These are phyloP conservation scores for Cantharis rustica DNA, from an alignment of 2,888 invertebrate genomes.

Conservation along the genomic window DNA sequence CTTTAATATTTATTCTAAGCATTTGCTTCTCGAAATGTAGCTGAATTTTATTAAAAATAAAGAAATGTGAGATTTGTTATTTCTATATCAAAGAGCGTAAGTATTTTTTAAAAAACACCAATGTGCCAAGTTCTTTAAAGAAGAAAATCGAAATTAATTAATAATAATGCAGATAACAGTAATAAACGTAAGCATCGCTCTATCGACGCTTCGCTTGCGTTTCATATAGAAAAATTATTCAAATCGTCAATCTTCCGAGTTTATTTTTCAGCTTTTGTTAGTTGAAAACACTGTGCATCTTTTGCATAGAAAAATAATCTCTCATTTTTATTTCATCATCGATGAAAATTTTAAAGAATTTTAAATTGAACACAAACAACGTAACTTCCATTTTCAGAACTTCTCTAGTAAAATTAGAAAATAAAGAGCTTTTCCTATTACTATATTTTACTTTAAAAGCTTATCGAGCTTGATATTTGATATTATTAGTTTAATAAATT, in stretches of 20 bases:
- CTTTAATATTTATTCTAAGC: constrained; percentile 6
- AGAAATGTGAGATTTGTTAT: neutral
- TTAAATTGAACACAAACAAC: neutral
- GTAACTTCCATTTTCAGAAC: neutral
- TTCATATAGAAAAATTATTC: neutral
- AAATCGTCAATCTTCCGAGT: neutral
- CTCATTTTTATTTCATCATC: neutral
- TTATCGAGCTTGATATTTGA: neutral
- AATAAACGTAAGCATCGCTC: neutral
- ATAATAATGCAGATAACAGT: no score
- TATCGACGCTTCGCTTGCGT: neutral
- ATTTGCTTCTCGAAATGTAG: neutral
- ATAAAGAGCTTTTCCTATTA: neutral
- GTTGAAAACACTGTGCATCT: neutral
- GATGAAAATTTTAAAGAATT: constrained; percentile 7
- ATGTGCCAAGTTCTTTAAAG: no score
- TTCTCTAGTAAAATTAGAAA: neutral
- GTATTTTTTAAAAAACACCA: neutral
- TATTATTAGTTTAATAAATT: neutral
- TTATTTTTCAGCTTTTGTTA: neutral
- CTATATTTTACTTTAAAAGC: neutral
- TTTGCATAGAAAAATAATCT: neutral
- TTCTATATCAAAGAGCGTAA: neutral
- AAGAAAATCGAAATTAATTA: no score
- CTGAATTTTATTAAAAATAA: neutral